Evolutionary conservation across 2,797 vertebrate species (phyloP), one percentile per base, ranked within the genome.

Genomic region (Alcedo atthis): DNA sequence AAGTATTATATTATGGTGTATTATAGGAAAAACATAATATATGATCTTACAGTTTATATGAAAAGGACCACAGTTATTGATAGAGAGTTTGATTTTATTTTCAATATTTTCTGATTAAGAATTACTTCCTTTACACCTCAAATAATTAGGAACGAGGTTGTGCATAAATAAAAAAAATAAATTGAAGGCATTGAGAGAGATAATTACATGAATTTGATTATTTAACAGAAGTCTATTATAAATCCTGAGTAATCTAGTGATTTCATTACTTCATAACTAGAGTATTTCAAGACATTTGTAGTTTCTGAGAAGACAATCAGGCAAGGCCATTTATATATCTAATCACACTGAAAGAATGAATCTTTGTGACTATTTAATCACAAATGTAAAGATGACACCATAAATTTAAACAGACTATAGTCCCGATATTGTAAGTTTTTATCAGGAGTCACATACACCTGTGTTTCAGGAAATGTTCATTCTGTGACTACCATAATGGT

Each of bases 361-460:
- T 75, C 32, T 71, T 87, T 93, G 77, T 89, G 75, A 45, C 83
- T 89, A 26, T 49, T 49, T 49, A 49, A 26, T 96, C 73, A 89
- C 95, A 76, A 48, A 88, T 45, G 63, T 78, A 90, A 91, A 95
- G 67, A 62, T 92, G 81, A 37, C 63, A 77, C 49, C 20, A 61
- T 63, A 63, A 45, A 51, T 33, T 74, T 83, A 93, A 95, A 93
- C 45, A 96, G 68, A 84, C 13, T 92, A 94, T 86, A 96, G 77
- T 83, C 81, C 93, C 91, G 30, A 15, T 84, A 68, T 81, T 89
- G 62, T 73, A 97, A 95, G 15, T 30, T 87, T 96, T 94, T 78
- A 75, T 85, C 42, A 69, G 57, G 76, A 93, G 92, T 92, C 96
- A 54, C 9, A 57, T 37, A 30, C 33, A 54, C 89, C 54, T 12